Evolutionary conservation across 2,888 invertebrate genomes (phyloP).

Genomic region (Pyrgus malvae): DNA sequence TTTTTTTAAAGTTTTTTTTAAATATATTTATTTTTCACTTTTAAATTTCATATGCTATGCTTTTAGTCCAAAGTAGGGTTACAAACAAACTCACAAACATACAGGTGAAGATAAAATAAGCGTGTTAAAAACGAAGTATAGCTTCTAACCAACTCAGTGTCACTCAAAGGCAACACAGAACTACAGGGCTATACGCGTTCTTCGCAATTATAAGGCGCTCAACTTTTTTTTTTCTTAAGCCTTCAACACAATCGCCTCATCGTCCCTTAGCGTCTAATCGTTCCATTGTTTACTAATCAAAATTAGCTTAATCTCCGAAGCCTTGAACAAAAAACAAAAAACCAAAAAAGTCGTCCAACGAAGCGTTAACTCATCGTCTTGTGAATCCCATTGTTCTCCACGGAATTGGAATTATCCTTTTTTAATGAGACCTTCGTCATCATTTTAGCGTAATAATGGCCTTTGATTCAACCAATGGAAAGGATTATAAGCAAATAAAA

Average conservation of each 20-base stretch:
- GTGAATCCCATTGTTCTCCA: slow-evolving; percentile 21
- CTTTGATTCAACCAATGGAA: background rate
- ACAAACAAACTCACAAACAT: no score
- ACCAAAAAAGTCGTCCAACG: slow-evolving; percentile 10
- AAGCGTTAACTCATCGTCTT: slow-evolving; percentile 17
- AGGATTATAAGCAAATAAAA: no score
- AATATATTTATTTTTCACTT: no score
- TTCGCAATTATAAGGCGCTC: no score
- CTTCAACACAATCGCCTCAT: background rate
- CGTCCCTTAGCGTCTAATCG: slow-evolving; percentile 8
- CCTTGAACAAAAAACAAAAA: background rate
- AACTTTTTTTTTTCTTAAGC: background rate
- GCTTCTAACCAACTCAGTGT: no score
- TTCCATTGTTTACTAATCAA: slow-evolving; percentile 25
- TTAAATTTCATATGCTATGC: no score
- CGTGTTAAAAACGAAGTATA: no score
- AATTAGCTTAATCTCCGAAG: slow-evolving; percentile 21
- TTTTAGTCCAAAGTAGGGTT: no score
- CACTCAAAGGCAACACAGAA: no score
- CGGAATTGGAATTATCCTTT: slow-evolving; percentile 9
- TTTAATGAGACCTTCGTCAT: slow-evolving; percentile 1
- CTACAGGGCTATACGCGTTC: no score
- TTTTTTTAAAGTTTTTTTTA: no score
- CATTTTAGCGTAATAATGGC: slow-evolving; percentile 7
- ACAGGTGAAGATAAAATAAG: no score